Conservation (phyloP, 2,888 invertebrate species). For the Drosophila anomalata region DNA sequence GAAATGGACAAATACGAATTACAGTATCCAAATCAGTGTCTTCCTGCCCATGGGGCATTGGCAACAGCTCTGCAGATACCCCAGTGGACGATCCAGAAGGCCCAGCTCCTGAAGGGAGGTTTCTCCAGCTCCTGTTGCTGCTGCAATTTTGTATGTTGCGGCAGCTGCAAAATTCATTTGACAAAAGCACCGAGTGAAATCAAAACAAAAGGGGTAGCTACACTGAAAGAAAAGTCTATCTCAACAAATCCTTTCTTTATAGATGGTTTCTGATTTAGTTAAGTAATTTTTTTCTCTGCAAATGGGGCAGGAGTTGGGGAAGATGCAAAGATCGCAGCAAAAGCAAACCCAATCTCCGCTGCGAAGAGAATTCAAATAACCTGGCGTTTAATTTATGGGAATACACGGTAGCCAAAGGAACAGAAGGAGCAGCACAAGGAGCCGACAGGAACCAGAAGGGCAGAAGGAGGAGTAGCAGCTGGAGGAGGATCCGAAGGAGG, state of each 20-base stretch:
- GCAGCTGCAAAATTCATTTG: conserved; percentile 82
- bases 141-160: conserved; percentile 68
- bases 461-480: not conserved
- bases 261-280: not conserved
- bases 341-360: conserved; percentile 41
- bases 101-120: conserved; percentile 26
- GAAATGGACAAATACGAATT: conserved; percentile 81
- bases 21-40: conserved; percentile 81
- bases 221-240: conserved; percentile 21
- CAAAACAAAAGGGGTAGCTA: conserved; percentile 29
- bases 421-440: conserved; percentile 31
- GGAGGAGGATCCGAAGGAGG: conserved; percentile 45
- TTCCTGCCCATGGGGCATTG: conserved; percentile 50
- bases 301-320: conserved; percentile 15
- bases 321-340: conserved; percentile 36
- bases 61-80: conserved; percentile 7
- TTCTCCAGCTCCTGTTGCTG: conserved; percentile 7
- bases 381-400: conserved; percentile 82
- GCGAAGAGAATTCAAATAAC: conserved; percentile 79
- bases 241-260: not conserved
- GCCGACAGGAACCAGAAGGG: conserved; percentile 6
- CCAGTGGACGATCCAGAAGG: conserved; percentile 15
- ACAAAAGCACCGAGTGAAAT: conserved; percentile 66
- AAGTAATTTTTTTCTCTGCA: not conserved
- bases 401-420: conserved; percentile 70